Percentiles rank a stretch among this genome's conserved stretches.
phyloP scores from a whole-genome alignment of 2,888 invertebrate species.

The Kuschelorhynchus macadamiae region DNA sequence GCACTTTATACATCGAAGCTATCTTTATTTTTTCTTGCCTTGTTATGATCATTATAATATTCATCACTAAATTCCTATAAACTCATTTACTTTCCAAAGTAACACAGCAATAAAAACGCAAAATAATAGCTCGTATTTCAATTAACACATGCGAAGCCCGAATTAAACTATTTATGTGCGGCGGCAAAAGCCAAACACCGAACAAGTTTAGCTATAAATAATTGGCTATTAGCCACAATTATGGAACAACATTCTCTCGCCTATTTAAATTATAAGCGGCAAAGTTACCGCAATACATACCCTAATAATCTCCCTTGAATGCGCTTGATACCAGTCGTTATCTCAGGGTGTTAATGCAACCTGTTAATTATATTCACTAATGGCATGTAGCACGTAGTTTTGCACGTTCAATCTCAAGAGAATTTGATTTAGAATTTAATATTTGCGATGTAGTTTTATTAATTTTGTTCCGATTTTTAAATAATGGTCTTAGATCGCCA shows the following conservation, averaged over 20 bases:
- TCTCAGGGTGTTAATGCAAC: slow-evolving; percentile 39
- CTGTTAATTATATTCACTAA: slow-evolving; percentile 26
- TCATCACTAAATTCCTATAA: too few relatives aligned
- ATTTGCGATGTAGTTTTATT: too few relatives aligned
- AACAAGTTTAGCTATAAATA: slow-evolving; percentile 45
- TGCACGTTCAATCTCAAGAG: neutral
- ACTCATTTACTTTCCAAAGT: too few relatives aligned
- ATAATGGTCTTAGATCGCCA: too few relatives aligned
- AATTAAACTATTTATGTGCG: slow-evolving; percentile 24
- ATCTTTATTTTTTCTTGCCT: too few relatives aligned
- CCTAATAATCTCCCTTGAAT: slow-evolving; percentile 44
- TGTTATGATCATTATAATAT: too few relatives aligned
- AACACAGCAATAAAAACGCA: slow-evolving; percentile 5
- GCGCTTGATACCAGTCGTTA: slow-evolving; percentile 39
- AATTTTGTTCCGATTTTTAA: too few relatives aligned
- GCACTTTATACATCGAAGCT: too few relatives aligned
- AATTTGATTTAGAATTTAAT: neutral
- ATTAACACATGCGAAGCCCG: slow-evolving; percentile 25
- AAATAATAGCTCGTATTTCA: slow-evolving; percentile 32
- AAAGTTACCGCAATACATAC: slow-evolving; percentile 44
- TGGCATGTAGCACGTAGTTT: neutral
- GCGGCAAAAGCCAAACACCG: slow-evolving; percentile 25
- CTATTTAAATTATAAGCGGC: slow-evolving; percentile 44
- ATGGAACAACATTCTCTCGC: slow-evolving; percentile 29
- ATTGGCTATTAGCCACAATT: slow-evolving; percentile 47